Evolutionary conservation across 2,797 vertebrate species (phyloP), one percentile per base, ranked within the genome.

Genomic region (Sebastes taczanowskii): DNA sequence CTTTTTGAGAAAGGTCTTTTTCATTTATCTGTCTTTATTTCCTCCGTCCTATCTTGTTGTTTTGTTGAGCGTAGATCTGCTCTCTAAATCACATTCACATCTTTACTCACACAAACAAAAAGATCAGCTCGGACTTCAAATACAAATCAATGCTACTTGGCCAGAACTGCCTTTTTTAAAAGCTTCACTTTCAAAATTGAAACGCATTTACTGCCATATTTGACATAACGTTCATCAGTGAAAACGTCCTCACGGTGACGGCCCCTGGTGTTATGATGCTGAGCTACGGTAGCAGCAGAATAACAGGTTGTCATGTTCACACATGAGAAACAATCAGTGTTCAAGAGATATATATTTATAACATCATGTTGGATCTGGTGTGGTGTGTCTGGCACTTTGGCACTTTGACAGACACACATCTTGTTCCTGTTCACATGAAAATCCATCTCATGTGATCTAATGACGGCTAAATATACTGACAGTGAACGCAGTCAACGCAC

Each of bases 401-500:
- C 62, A 23, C 75, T 63, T 68, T 53, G 65, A 77, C 71, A 68
- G 61, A 27, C 13, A 13, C 53, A 35, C 64, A 22, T 73, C 71
- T 62, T n/a, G 20, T 66, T 81, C 27, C 68, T 9, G 22, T 20
- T 66, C 74, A 72, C 59, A 59, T 71, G 63, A 22, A 65, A 78
- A 80, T 11, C 1, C 32, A 62, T 71, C 70, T 77, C 69, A 65
- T 70, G 81, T 75, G 74, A 80, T 83, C 46, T 53, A 7, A 52
- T 62, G 53, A 66, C 52, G 5, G 73, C 75, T 77, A 62, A 65
- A 86, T 84, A 84, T 82, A 75, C 16, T 38, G 3, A 56, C 80
- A 29, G 75, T 38, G 27, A 65, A 62, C 3, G 8, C 68, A 29
- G 55, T 11, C 38, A 16, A 55, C 71, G 34, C 74, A 5, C 52